Conservation (phyloP, 2,797 vertebrate genomes). For the Momotus momota region DNA sequence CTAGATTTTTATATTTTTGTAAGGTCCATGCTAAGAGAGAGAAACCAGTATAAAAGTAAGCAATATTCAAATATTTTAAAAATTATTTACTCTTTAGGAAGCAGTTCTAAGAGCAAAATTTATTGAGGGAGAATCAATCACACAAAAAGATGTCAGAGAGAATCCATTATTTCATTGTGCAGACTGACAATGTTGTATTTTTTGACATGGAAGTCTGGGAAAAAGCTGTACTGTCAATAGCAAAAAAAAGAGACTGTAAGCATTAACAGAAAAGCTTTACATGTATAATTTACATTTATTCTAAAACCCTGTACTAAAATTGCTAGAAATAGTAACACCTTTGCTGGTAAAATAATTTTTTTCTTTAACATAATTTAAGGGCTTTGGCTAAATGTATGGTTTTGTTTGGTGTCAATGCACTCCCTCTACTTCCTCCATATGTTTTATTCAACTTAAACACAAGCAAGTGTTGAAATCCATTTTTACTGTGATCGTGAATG, state of each 20-base stretch:
- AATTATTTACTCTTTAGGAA: neutral
- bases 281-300: neutral
- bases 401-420: fast-evolving
- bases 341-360: neutral
- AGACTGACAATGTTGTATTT: neutral
- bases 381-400: neutral
- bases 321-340: neutral
- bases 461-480: neutral
- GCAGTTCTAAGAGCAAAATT: neutral
- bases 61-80: neutral
- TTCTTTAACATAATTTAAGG: neutral
- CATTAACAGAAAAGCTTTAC: neutral
- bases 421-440: neutral
- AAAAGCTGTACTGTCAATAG: neutral
- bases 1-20: neutral
- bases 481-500: neutral
- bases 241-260: neutral
- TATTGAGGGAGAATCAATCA: neutral
- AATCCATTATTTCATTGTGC: neutral
- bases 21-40: neutral
- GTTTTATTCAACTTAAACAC: neutral
- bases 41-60: neutral
- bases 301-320: neutral
- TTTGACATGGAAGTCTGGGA: neutral
- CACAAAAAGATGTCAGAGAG: neutral